Evolutionary conservation across 1,140 invertebrate species (phyloP).

Genomic region (Sitobion miscanthi): DNA sequence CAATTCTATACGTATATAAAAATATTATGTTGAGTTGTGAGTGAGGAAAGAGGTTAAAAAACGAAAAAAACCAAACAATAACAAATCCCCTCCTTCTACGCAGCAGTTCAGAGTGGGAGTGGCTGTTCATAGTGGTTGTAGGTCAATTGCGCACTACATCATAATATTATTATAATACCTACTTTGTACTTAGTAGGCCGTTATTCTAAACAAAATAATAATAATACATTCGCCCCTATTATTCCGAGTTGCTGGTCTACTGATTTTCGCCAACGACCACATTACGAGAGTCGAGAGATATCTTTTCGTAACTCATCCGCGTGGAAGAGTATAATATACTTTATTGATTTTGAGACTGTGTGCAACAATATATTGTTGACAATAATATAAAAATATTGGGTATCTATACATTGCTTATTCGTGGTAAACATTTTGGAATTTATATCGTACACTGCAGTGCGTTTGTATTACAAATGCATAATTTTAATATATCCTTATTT

Average conservation of each 20-base stretch:
- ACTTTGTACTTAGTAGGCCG: background rate
- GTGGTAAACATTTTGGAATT: background rate
- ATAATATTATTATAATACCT: background rate
- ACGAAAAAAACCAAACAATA: conserved; percentile 2
- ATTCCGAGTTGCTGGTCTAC: background rate
- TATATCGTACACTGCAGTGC: background rate
- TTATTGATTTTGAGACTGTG: background rate
- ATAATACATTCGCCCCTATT: background rate
- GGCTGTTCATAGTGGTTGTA: background rate
- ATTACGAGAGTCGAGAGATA: background rate
- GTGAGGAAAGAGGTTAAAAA: background rate
- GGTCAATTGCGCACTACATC: background rate
- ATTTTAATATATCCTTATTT: background rate
- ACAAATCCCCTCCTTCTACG: background rate
- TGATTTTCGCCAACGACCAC: background rate
- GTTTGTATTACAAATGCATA: background rate
- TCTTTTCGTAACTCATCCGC: background rate
- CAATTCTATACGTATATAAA: background rate
- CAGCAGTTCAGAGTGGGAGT: background rate
- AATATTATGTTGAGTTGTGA: background rate
- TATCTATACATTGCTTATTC: background rate
- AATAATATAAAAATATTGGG: background rate
- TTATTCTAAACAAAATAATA: background rate
- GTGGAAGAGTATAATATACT: background rate
- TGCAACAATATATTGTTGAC: background rate